These are phyloP conservation scores for Anarsia innoxiella DNA, from an alignment of 2,888 invertebrate genomes.

Conservation along the genomic window DNA sequence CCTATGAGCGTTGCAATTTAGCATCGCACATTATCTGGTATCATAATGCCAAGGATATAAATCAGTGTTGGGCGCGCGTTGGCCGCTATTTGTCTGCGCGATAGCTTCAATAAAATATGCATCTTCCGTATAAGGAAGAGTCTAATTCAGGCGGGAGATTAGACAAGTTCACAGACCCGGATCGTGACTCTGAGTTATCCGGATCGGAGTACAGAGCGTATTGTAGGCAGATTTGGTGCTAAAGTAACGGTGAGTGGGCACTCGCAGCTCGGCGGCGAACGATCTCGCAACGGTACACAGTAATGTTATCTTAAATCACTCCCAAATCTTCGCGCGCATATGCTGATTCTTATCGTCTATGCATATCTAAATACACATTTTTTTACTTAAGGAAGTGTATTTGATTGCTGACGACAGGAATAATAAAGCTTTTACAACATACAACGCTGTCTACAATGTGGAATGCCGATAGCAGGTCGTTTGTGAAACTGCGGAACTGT, in stretches of 20 bases:
- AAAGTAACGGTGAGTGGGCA: slow-evolving; percentile 53
- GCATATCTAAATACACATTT: slow-evolving; percentile 4
- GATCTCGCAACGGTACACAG: slow-evolving; percentile 59
- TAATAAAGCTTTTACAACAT: no score
- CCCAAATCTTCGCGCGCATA: slow-evolving; percentile 40
- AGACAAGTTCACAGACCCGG: slow-evolving; percentile 41
- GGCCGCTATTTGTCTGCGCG: slow-evolving; percentile 33
- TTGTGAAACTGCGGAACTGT: no score
- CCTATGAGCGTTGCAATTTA: slow-evolving; percentile 35
- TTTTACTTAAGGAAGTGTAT: not conserved
- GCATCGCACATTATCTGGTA: slow-evolving; percentile 13
- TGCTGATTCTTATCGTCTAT: not conserved
- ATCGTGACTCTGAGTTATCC: slow-evolving; percentile 64
- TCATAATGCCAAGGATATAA: slow-evolving; percentile 26
- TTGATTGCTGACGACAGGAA: no score
- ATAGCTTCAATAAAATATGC: slow-evolving; percentile 45
- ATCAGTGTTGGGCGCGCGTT: slow-evolving; percentile 23
- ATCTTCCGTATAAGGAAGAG: slow-evolving; percentile 56
- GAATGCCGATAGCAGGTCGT: no score
- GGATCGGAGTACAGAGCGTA: slow-evolving; percentile 60
- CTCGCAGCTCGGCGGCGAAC: slow-evolving; percentile 43
- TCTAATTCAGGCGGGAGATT: slow-evolving; percentile 59
- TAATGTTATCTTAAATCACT: slow-evolving; percentile 56
- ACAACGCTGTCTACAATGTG: no score
- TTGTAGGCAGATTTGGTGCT: slow-evolving; percentile 71